Evolutionary conservation across 2,888 invertebrate genomes (phyloP).

Genomic region (Thelaira solivaga): DNA sequence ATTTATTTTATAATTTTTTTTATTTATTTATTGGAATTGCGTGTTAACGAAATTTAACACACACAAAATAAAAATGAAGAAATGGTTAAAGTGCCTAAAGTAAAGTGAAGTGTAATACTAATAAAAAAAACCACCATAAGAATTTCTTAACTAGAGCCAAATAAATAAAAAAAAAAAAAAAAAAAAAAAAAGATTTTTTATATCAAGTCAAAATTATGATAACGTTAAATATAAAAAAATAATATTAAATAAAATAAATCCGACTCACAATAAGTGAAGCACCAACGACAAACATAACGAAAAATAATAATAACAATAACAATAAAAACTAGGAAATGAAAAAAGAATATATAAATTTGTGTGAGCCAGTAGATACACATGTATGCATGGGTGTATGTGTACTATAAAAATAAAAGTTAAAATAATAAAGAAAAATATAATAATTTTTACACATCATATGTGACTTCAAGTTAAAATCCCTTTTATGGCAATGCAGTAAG

Average conservation of each 20-base stretch:
- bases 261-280: slow-evolving; percentile 37
- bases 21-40: too few species aligned
- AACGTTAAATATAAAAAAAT: slow-evolving; percentile 49
- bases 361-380: background rate
- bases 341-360: background rate
- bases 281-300: background rate
- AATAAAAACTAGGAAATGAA: slow-evolving; percentile 3
- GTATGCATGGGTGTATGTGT: background rate
- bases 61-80: too few species aligned
- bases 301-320: slow-evolving; percentile 6
- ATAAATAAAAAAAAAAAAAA: too few species aligned
- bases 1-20: too few species aligned
- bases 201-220: slow-evolving; percentile 53
- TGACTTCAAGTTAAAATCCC: slow-evolving; percentile 61
- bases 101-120: too few species aligned
- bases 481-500: slow-evolving; percentile 61
- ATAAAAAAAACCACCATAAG: too few species aligned
- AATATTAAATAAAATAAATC: slow-evolving; percentile 59
- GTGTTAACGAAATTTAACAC: too few species aligned
- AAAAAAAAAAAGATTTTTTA: background rate
- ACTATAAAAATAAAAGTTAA: slow-evolving; percentile 53
- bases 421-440: slow-evolving; percentile 59
- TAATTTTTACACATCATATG: slow-evolving; percentile 62
- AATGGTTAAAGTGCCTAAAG: slow-evolving; percentile 14
- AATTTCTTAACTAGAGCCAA: slow-evolving; percentile 23